Evolutionary conservation across 2,113 vertebrate genomes (phyloP).

Genomic region (Hyperoodon ampullatus): DNA sequence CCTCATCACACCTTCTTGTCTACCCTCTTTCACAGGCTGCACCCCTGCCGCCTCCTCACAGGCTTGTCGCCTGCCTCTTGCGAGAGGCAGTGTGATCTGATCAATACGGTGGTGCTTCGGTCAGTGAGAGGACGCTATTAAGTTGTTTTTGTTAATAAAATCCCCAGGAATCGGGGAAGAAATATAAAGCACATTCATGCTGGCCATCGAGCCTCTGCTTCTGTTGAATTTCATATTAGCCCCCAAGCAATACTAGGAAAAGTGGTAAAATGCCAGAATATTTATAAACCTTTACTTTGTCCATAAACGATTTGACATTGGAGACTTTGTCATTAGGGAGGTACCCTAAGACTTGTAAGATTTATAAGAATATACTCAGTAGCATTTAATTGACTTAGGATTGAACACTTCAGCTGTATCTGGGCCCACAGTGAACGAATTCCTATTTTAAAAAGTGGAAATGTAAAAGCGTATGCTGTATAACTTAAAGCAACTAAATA

Average conservation of each 20-base stretch:
- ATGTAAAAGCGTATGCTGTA: not conserved
- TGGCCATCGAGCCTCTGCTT: not conserved
- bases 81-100: not conserved
- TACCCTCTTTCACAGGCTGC: rapidly evolving
- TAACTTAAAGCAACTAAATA: slow-evolving; percentile 15
- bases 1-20: not conserved
- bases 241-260: not conserved
- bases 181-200: not conserved
- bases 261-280: not conserved
- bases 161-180: not conserved
- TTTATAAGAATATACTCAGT: not conserved
- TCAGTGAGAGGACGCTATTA: not conserved
- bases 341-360: not conserved
- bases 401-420: not conserved
- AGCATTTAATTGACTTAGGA: not conserved
- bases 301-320: not conserved
- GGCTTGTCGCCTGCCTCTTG: not conserved
- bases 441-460: not conserved
- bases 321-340: not conserved
- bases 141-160: not conserved
- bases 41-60: not conserved
- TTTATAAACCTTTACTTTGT: slow-evolving; percentile 1
- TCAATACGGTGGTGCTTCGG: not conserved
- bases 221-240: not conserved
- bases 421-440: not conserved